These are phyloP conservation scores for Melozone crissalis DNA, from an alignment of 2,113 vertebrate genomes.

Conservation along the genomic window DNA sequence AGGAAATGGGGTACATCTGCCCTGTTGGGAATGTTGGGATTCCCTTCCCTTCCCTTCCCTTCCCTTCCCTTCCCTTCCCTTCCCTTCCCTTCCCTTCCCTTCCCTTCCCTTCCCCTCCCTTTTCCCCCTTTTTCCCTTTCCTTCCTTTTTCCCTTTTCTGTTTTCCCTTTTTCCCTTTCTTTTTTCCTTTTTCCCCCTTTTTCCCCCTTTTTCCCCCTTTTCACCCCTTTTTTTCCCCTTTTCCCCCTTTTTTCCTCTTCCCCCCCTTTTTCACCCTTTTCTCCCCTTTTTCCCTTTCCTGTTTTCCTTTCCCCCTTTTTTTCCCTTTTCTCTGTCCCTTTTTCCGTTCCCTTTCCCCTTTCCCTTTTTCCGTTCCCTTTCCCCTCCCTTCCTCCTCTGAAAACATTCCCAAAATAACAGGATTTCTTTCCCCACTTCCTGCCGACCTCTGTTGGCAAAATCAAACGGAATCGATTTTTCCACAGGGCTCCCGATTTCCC, in stretches of 20 bases:
- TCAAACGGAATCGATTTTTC: background rate
- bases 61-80: no score
- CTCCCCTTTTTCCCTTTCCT: no score
- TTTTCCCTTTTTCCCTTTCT: background rate
- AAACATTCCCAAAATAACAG: background rate
- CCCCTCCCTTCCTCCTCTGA: background rate
- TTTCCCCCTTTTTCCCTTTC: no score
- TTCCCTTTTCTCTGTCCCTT: background rate
- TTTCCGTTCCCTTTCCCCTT: background rate
- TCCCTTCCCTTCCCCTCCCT: background rate
- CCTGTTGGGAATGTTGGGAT: background rate
- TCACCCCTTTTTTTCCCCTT: no score
- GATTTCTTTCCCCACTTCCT: background rate
- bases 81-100: background rate
- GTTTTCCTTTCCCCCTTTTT: no score
- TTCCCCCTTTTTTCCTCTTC: no score
- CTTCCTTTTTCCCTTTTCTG: background rate
- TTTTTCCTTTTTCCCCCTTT: no score
- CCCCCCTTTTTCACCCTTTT: no score
- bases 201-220: no score
- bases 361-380: background rate
- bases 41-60: background rate
- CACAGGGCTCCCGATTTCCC: background rate
- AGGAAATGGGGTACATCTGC: background rate
- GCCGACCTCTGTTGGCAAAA: background rate